Evolutionary conservation across 2,797 vertebrate species (phyloP), one percentile per base, ranked within the genome.

Genomic region (Melanotaenia boesemani): DNA sequence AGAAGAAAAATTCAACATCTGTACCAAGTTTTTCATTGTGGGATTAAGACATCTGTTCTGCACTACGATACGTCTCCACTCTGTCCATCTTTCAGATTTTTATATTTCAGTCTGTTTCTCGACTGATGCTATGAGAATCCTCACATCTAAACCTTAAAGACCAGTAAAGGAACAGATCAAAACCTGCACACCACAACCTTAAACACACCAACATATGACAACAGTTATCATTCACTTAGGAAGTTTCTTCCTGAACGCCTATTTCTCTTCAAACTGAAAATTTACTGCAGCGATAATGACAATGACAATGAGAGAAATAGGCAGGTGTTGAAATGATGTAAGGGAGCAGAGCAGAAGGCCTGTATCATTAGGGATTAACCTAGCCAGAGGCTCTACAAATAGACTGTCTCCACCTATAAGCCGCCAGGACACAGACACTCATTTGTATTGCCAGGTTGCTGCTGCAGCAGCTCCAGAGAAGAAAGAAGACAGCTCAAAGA

Each of bases 301-400:
- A 77, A 67, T 74, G 72, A 72, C 76, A 84, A 82, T 79, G 50
- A 84, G 71, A 87, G 83, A 83, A 89, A 88, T 77, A 67, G 87
- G 86, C 81, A 88, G 91, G 85, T 89, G 88, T 37, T 85, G 83
- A 86, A 73, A 80, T 80, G 85, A 88, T 74, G 80, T 62, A 68
- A 65, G 79, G 79, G 80, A 83, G 86, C 75, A 67, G 64, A 86
- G 90, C 79, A 64, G 76, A 81, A 74, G 85, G 66, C 82, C 88
- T 90, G 91, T 92, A 92, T 93, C 92, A 93, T 94, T 87, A 89
- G 86, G 88, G 92, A 94, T 94, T 94, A 93, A 92, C 92, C 92
- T 90, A 80, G 88, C 92, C 90, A 90, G 91, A 86, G 88, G 91
- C 89, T 88, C 92, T 90, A 93, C 91, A 93, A 94, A 94, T 92